Evolutionary conservation across 2,888 invertebrate genomes (phyloP).

Genomic region (Cosmorhoe ocellata): DNA sequence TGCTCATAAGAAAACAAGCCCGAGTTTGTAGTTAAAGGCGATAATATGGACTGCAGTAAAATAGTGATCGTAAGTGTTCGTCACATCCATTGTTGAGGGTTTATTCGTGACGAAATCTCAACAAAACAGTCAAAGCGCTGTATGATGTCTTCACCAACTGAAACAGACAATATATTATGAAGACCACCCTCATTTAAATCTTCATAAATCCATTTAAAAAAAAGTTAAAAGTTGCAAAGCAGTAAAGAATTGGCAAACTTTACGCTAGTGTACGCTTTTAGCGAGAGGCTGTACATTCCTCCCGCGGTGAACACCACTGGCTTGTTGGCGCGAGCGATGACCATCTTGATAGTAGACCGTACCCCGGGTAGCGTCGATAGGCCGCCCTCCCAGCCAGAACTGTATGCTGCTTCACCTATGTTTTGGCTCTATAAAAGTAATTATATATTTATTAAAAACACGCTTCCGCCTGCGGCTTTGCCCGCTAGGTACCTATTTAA

Average conservation of each 20-base stretch:
- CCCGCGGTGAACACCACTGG: conserved; percentile 65
- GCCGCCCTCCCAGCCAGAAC: conserved; percentile 66
- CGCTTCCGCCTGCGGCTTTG: too few relatives aligned
- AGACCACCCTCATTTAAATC: neutral
- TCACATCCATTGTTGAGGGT: neutral
- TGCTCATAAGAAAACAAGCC: too few relatives aligned
- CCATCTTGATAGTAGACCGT: conserved; percentile 50
- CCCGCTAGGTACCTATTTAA: too few relatives aligned
- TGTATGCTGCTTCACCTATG: conserved; percentile 59
- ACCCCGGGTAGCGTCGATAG: conserved; percentile 51
- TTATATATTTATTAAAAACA: too few relatives aligned
- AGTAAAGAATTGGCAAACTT: conserved; percentile 21
- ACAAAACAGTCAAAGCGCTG: conserved; percentile 65
- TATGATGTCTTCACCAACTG: conserved; percentile 74
- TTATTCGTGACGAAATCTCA: conserved; percentile 45
- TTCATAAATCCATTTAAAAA: too few relatives aligned
- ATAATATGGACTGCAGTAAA: too few relatives aligned
- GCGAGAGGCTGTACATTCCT: conserved; percentile 65
- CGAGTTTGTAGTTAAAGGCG: too few relatives aligned
- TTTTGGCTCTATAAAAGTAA: conserved; percentile 50
- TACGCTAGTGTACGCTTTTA: conserved; percentile 61
- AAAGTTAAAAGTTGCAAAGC: too few relatives aligned
- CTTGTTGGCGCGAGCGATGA: conserved; percentile 57
- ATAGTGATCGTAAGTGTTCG: too few relatives aligned
- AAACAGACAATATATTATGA: conserved; percentile 38